Conservation (phyloP, 2,797 vertebrate genomes). For the Microchirus variegatus region DNA sequence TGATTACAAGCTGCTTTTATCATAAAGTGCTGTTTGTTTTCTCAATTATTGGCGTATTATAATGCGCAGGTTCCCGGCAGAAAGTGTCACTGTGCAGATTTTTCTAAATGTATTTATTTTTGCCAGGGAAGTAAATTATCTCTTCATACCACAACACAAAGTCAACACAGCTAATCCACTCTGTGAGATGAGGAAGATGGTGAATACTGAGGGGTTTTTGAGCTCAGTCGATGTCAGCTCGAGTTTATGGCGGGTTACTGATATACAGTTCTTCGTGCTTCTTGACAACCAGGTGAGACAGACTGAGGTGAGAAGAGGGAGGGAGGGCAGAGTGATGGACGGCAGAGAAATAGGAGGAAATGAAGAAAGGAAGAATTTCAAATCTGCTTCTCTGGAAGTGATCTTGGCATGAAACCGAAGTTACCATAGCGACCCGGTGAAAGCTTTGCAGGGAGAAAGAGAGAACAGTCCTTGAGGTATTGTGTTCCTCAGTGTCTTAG, state of each 20-base stretch:
- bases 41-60: background rate
- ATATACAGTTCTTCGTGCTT: constrained; percentile 6
- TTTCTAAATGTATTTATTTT: background rate
- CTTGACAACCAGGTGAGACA: constrained; percentile 31
- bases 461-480: constrained; percentile 61
- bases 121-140: too few species aligned
- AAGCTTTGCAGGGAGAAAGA: constrained; percentile 58
- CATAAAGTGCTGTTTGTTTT: background rate
- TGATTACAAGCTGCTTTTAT: background rate
- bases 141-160: background rate
- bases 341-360: constrained; percentile 47
- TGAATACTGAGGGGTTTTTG: constrained; percentile 2
- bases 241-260: constrained; percentile 35
- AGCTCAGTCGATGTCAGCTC: constrained; percentile 26
- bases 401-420: constrained; percentile 72
- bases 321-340: constrained; percentile 42
- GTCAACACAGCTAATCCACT: constrained; percentile 10
- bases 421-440: constrained; percentile 77
- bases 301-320: constrained; percentile 27
- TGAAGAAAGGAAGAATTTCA: constrained; percentile 62
- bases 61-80: background rate
- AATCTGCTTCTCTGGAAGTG: constrained; percentile 67
- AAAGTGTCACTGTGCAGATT: background rate
- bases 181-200: constrained; percentile 15
- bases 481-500: constrained; percentile 28